phyloP scores from a whole-genome alignment of 37 sponge, comb jelly and placozoan species.

The Mnemiopsis leidyi region DNA sequence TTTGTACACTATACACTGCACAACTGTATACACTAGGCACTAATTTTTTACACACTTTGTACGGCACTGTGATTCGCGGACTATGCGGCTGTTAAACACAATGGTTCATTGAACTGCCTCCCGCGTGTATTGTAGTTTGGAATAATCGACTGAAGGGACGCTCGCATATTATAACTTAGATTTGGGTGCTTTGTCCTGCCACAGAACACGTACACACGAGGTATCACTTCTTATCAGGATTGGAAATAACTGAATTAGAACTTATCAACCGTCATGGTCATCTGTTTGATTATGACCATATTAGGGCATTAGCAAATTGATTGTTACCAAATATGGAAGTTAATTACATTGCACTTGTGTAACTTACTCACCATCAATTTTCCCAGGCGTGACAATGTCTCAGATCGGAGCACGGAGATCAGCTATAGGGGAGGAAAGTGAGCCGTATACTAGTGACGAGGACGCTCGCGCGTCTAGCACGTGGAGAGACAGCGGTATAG shows the following conservation, averaged over 20 bases:
- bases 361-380: neutral
- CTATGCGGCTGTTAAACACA: neutral
- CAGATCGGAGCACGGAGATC: neutral
- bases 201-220: neutral
- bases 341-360: neutral
- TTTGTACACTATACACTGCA: no score
- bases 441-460: neutral
- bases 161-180: neutral
- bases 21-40: no score
- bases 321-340: neutral
- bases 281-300: neutral
- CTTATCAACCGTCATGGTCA: no score
- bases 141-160: neutral
- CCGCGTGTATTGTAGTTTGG: neutral
- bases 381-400: conserved; percentile 37
- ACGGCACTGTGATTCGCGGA: no score
- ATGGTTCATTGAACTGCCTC: neutral
- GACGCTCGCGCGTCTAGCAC: neutral
- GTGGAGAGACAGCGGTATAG: conserved; percentile 46
- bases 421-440: conserved; percentile 20
- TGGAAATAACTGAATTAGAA: neutral
- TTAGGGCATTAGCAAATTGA: neutral
- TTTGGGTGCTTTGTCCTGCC: neutral
- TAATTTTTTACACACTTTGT: no score
- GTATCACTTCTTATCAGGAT: neutral